These are phyloP conservation scores for Akabosia matsudoensis DNA, from an alignment of 1,140 invertebrate genomes.

Conservation along the genomic window DNA sequence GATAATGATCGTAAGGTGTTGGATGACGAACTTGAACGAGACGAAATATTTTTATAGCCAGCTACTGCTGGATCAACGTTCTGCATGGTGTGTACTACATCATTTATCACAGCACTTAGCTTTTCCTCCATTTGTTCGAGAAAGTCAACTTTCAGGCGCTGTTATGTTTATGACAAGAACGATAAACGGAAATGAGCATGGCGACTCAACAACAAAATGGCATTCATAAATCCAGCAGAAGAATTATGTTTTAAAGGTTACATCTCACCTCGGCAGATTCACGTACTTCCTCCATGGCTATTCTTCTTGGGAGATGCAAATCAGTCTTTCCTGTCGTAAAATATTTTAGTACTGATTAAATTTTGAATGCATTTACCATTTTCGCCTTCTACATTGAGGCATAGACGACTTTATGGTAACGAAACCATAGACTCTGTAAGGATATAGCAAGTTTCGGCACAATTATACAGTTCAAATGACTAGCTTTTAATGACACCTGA, in stretches of 20 bases:
- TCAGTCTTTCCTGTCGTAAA: neutral
- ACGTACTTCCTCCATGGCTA: slow-evolving; percentile 27
- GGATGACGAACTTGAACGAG: neutral
- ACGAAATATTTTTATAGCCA: neutral
- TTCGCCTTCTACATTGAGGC: too few relatives aligned
- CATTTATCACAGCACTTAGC: slow-evolving; percentile 35
- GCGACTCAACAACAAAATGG: too few relatives aligned
- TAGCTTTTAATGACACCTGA: too few relatives aligned
- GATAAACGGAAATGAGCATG: too few relatives aligned
- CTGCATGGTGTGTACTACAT: slow-evolving; percentile 35
- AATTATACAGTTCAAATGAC: too few relatives aligned
- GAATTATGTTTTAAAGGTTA: neutral
- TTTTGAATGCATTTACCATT: too few relatives aligned
- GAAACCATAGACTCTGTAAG: too few relatives aligned
- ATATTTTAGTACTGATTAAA: too few relatives aligned
- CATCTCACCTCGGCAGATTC: slow-evolving; percentile 23
- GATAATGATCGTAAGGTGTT: neutral
- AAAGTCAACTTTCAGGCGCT: slow-evolving; percentile 37
- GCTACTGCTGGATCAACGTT: slow-evolving; percentile 29
- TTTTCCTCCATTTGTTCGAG: slow-evolving; percentile 38
- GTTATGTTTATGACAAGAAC: neutral
- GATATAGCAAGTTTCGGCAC: too few relatives aligned
- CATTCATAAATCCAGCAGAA: too few relatives aligned
- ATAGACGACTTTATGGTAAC: too few relatives aligned
- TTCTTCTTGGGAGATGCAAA: neutral